These are phyloP conservation scores for Atherix ibis DNA, from an alignment of 2,888 invertebrate genomes.

Conservation along the genomic window DNA sequence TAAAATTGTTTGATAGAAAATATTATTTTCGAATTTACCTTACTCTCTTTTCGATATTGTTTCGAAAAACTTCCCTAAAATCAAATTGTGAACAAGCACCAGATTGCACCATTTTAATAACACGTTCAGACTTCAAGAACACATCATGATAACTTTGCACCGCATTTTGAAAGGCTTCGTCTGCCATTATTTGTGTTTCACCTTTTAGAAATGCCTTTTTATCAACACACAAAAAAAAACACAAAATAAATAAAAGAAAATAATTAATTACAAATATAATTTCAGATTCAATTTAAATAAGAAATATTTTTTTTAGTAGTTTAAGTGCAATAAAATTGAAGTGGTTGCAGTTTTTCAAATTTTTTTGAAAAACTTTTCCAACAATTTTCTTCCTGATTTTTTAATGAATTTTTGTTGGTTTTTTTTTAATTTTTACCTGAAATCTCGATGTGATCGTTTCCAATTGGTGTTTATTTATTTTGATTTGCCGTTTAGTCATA, in stretches of 20 bases:
- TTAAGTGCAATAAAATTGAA: too few species aligned
- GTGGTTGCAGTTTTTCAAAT: too few species aligned
- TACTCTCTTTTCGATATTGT: constrained; percentile 97
- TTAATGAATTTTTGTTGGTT: too few species aligned
- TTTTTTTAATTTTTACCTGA: constrained; percentile 57
- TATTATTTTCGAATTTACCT: constrained; percentile 37
- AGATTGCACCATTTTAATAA: constrained; percentile 90
- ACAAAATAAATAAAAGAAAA: constrained; percentile 1
- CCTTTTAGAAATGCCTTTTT: constrained; percentile 94
- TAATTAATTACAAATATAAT: too few species aligned
- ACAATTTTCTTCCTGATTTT: too few species aligned
- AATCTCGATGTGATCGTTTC: constrained; percentile 89
- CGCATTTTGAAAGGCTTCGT: constrained; percentile 97
- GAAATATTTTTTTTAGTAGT: too few species aligned
- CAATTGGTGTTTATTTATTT: constrained; percentile 90
- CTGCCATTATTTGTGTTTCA: constrained; percentile 94
- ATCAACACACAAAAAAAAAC: too few species aligned
- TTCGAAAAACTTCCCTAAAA: constrained; percentile 95
- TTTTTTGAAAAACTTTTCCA: too few species aligned
- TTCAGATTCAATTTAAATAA: too few species aligned
- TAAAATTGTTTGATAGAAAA: constrained; percentile 5
- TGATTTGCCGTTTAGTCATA: constrained; percentile 89
- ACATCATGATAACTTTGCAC: constrained; percentile 92
- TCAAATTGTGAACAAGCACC: constrained; percentile 98
- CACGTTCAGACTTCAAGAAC: constrained; percentile 92